phyloP scores from a whole-genome alignment of 2,888 invertebrate species.

The Cylindroiulus punctatus region DNA sequence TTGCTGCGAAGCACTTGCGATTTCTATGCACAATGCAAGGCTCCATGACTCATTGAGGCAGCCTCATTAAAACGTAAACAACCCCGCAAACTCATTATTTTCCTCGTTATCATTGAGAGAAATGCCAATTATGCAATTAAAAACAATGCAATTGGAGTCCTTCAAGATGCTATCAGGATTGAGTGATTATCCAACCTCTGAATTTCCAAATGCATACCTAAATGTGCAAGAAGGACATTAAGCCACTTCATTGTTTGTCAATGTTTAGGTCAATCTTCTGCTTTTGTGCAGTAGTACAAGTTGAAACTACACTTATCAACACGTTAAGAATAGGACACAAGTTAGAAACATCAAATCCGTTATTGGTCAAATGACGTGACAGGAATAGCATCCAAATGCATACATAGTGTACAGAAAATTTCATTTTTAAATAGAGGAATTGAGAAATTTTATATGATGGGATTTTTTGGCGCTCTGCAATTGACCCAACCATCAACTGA shows the following conservation, averaged over 20 bases:
- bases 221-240: neutral
- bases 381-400: too few relatives aligned
- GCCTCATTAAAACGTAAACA: neutral
- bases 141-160: constrained; percentile 18
- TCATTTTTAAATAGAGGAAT: too few relatives aligned
- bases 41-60: neutral
- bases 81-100: neutral
- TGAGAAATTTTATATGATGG: too few relatives aligned
- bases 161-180: neutral
- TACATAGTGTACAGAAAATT: too few relatives aligned
- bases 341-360: too few relatives aligned
- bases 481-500: too few relatives aligned
- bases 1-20: too few relatives aligned
- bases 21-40: neutral
- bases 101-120: neutral
- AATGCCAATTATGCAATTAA: neutral
- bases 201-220: neutral
- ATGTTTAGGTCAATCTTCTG: neutral
- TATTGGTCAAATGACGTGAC: too few relatives aligned
- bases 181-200: neutral
- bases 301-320: neutral
- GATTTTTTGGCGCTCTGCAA: too few relatives aligned
- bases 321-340: neutral
- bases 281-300: neutral
- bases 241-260: neutral